Conservation (phyloP, 2,113 vertebrate species). For the Datnioides undecimradiatus region DNA sequence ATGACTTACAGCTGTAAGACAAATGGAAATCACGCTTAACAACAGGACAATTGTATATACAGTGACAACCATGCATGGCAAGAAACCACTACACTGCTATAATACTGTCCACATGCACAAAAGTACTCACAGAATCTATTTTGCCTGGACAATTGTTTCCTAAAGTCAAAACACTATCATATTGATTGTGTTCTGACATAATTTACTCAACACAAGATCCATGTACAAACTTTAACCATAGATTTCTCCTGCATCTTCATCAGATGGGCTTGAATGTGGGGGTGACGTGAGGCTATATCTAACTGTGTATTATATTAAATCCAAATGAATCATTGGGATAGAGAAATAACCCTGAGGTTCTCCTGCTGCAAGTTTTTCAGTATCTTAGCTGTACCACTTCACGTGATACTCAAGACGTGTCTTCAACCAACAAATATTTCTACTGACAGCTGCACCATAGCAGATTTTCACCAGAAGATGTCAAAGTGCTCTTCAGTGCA, state of each 20-base stretch:
- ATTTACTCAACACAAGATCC: background rate
- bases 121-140: background rate
- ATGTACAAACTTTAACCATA: background rate
- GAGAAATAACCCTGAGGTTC: conserved; percentile 94
- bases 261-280: too few relatives aligned
- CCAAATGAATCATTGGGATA: conserved; percentile 97
- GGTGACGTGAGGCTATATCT: conserved; percentile 91
- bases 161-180: background rate
- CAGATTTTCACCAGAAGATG: conserved; percentile 6
- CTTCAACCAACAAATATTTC: background rate
- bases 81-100: too few relatives aligned
- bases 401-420: conserved; percentile 24
- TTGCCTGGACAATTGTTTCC: too few relatives aligned
- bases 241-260: background rate
- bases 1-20: background rate
- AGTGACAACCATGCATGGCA: too few relatives aligned
- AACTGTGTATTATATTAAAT: conserved; percentile 98
- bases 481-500: background rate
- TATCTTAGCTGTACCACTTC: conserved; percentile 87
- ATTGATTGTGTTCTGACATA: background rate
- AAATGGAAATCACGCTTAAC: background rate
- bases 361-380: conserved; percentile 88
- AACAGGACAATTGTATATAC: too few relatives aligned
- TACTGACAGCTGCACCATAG: background rate
- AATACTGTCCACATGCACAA: background rate